Evolutionary conservation across 2,797 vertebrate species (phyloP), one percentile per base, ranked within the genome.

Genomic region (Pyrocephalus nanus): DNA sequence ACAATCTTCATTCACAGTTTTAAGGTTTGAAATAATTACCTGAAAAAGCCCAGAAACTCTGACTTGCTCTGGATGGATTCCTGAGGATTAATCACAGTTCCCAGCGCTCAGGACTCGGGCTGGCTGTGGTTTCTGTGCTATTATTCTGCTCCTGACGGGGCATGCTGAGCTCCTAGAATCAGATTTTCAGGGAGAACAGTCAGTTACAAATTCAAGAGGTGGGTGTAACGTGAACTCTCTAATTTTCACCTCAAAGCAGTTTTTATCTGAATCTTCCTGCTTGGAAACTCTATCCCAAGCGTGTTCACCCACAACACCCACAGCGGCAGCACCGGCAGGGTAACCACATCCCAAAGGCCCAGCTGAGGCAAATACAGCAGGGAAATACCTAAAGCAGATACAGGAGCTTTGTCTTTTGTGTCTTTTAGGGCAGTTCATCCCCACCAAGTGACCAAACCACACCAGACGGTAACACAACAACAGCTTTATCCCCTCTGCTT

Each of bases 231-330:
- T 4, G 47, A 88, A 90, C 48, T 86, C 88, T 88, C 76, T 94
- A 55, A 95, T 95, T 95, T 94, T 95, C 92, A 93, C 83, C 95
- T 96, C 96, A 84, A 92, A 95, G 94, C 3, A 5, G 58, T 51
- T 62, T 92, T 93, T 93, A 92, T 94, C 82, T 78, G 74, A 93
- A 88, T 69, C 74, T 86, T 90, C 80, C 90, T 92, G 64, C 88
- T 40, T 69, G 86, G 91, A 96, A 95, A 93, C 43, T 86, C 93
- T 30, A 48, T 81, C 80, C 85, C 54, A 42, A 90, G 70, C 0
- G 1, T 76, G 40, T 55, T 95, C 85, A 88, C 67, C 86, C 42
- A 0, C 54, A 91, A 73, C 75, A 83, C 72, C 72, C 78, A 76
- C 78, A 22, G 5, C 12, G 55, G 89, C 84, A 85, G 34, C 79